Percentiles rank a stretch among this genome's conserved stretches.
phyloP scores from a whole-genome alignment of 2,888 invertebrate genomes.

The Metallyticus violacea region DNA sequence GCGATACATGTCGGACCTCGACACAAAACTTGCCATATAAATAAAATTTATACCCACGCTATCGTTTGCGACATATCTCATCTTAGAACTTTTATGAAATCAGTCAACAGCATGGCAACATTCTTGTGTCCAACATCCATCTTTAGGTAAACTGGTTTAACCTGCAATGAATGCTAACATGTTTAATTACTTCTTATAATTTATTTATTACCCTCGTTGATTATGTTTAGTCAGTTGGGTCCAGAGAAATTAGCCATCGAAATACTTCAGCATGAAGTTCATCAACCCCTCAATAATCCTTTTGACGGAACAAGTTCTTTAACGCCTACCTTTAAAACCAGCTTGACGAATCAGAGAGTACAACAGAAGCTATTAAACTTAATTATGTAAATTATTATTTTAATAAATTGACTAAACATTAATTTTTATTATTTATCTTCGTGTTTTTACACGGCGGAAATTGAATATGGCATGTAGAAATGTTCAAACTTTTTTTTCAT shows the following conservation, averaged over 20 bases:
- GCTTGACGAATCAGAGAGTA: too few species aligned
- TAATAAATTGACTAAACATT: too few species aligned
- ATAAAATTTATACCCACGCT: background rate
- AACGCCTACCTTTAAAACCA: background rate
- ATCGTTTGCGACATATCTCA: background rate
- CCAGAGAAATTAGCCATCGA: background rate
- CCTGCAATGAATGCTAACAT: background rate
- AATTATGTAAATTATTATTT: background rate
- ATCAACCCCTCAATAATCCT: background rate
- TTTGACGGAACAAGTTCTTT: background rate
- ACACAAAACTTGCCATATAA: background rate
- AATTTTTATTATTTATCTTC: too few species aligned
- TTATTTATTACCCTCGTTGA: background rate
- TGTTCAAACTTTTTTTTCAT: too few species aligned
- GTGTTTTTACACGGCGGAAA: too few species aligned
- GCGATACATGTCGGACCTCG: too few species aligned
- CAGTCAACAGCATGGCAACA: background rate
- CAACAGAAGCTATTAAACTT: background rate
- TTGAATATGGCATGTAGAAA: too few species aligned
- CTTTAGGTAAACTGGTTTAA: background rate
- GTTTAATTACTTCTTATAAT: background rate
- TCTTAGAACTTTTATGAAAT: background rate
- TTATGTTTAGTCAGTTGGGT: background rate
- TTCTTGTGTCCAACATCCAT: background rate
- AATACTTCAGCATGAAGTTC: background rate